A percentile compares a stretch with the other conserved stretches of the same genome.
These are phyloP conservation scores for Hylaeus volcanicus DNA, from an alignment of 1,140 invertebrate species.

Conservation along the genomic window DNA sequence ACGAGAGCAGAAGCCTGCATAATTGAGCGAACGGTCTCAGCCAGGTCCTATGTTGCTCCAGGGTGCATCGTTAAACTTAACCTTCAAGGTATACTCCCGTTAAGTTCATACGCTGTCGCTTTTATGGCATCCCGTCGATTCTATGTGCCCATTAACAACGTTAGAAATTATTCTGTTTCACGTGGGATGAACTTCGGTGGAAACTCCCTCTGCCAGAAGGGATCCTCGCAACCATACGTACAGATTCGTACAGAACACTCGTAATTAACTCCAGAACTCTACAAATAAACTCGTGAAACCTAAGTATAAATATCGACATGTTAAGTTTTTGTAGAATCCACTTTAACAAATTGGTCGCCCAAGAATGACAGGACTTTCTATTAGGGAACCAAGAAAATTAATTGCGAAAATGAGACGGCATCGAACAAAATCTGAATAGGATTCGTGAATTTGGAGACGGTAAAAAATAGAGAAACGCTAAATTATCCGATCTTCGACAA, in stretches of 20 bases:
- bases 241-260: background rate
- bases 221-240: background rate
- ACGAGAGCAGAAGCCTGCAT: slow-evolving; percentile 14
- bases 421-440: too few species aligned
- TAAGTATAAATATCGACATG: too few species aligned
- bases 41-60: background rate
- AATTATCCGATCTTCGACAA: too few species aligned
- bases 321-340: too few species aligned
- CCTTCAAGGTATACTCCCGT: background rate
- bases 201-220: background rate
- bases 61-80: slow-evolving; percentile 3
- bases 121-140: slow-evolving; percentile 1
- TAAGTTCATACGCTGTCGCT: background rate
- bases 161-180: background rate
- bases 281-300: too few species aligned
- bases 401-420: too few species aligned
- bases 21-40: slow-evolving; percentile 9
- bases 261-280: background rate
- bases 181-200: background rate
- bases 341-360: too few species aligned
- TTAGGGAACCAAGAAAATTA: too few species aligned
- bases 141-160: background rate
- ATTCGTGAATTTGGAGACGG: too few species aligned
- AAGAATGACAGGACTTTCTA: too few species aligned
- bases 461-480: too few species aligned